Conservation (phyloP, 2,888 invertebrate species). For the Dryobotodes eremita region DNA sequence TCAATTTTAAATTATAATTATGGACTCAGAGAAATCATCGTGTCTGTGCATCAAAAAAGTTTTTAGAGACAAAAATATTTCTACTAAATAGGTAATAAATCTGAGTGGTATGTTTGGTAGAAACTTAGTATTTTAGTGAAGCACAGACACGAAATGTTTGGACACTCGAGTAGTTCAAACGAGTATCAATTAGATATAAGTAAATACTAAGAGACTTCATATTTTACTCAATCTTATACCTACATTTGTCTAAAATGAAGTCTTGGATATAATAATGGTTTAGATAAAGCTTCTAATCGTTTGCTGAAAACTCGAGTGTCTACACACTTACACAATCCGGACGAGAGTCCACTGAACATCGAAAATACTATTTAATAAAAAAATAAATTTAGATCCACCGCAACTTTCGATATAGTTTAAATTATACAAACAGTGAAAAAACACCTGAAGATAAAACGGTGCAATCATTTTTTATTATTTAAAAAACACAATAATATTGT, state of each 20-base stretch:
- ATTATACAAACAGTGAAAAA: conserved; percentile 75
- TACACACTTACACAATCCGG: conserved; percentile 50
- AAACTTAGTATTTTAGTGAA: conserved; percentile 42
- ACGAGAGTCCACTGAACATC: conserved; percentile 57
- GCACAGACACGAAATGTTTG: conserved; percentile 49
- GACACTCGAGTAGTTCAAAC: conserved; percentile 54
- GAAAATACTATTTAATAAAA: conserved; percentile 78
- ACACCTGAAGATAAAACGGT: conserved; percentile 79
- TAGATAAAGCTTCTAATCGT: conserved; percentile 59
- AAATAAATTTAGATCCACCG: conserved; percentile 85
- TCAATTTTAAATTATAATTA: conserved; percentile 75
- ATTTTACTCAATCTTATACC: conserved; percentile 55
- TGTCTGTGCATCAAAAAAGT: conserved; percentile 46
- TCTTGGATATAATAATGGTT: conserved; percentile 55
- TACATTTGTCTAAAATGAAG: conserved; percentile 64
- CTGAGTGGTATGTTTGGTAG: conserved; percentile 33
- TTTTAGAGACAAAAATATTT: conserved; percentile 23
- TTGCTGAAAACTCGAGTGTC: conserved; percentile 56
- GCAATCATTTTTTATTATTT: conserved; percentile 79
- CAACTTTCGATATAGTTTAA: conserved; percentile 69
- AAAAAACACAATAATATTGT: conserved; percentile 86
- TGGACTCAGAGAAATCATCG: conserved; percentile 44
- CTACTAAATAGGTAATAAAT: conserved; percentile 47
- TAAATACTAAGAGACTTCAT: conserved; percentile 57
- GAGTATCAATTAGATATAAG: conserved; percentile 40